phyloP scores from a whole-genome alignment of 2,113 vertebrate genomes.

The Clarias gariepinus region DNA sequence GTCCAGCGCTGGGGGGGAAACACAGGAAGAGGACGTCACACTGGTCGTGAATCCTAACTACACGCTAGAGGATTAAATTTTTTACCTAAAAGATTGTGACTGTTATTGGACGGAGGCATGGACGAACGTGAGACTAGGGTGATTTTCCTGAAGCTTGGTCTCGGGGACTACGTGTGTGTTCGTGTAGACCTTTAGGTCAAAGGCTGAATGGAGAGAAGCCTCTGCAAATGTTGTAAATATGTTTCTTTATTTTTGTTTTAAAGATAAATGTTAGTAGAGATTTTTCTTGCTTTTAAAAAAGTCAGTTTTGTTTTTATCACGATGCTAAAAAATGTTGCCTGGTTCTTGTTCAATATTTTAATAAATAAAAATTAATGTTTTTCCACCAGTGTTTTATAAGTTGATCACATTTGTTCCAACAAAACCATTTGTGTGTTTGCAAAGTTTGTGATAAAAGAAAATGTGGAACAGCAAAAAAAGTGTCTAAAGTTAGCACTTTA shows the following conservation, averaged over 20 bases:
- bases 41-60: slow-evolving; percentile 98
- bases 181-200: slow-evolving; percentile 13
- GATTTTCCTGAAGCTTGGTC: not conserved
- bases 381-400: not conserved
- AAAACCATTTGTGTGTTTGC: not conserved
- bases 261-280: slow-evolving; percentile 1
- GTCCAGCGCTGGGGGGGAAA: slow-evolving; percentile 69
- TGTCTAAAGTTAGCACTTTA: not conserved
- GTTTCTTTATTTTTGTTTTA: slow-evolving; percentile 50
- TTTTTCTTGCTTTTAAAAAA: not conserved
- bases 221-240: slow-evolving; percentile 67
- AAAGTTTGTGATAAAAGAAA: not conserved
- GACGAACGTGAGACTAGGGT: not conserved
- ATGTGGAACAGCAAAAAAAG: not conserved
- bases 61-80: slow-evolving; percentile 83
- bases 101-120: not conserved
- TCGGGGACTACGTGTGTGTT: not conserved
- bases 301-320: slow-evolving; percentile 15
- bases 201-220: slow-evolving; percentile 17
- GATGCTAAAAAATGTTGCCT: slow-evolving; percentile 12
- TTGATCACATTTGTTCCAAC: not conserved
- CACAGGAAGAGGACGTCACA: slow-evolving; percentile 76
- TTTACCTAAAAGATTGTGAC: not conserved
- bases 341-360: slow-evolving; percentile 5
- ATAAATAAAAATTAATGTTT: not conserved